Conservation (phyloP, 2,888 invertebrate genomes). For the Eurytoma californica region DNA sequence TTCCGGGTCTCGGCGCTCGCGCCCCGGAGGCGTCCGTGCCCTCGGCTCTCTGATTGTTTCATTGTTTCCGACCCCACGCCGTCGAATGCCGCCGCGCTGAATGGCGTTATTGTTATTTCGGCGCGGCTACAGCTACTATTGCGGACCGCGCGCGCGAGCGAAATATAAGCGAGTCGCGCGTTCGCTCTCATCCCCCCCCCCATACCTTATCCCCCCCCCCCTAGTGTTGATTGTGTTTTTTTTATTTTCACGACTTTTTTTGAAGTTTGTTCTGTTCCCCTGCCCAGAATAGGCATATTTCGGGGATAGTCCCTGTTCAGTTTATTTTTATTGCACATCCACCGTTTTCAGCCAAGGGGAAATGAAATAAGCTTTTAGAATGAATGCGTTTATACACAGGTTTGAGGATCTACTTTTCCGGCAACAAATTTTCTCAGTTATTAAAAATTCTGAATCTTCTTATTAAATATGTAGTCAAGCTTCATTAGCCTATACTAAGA, state of each 20-base stretch:
- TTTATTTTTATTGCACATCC: background rate
- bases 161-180: background rate
- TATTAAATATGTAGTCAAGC: too few relatives aligned
- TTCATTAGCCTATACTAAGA: too few relatives aligned
- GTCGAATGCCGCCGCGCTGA: constrained; percentile 70
- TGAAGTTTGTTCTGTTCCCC: background rate
- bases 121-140: constrained; percentile 65
- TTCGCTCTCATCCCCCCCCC: too few relatives aligned
- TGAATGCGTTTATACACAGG: too few relatives aligned
- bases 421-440: too few relatives aligned
- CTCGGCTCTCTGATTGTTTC: constrained; percentile 69
- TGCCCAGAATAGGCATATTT: background rate
- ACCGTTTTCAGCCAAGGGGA: too few relatives aligned
- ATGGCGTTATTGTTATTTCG: constrained; percentile 71
- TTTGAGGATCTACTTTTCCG: too few relatives aligned
- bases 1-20: constrained; percentile 63
- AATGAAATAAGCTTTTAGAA: too few relatives aligned
- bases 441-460: too few relatives aligned
- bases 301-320: background rate
- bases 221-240: background rate
- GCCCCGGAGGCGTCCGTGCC: constrained; percentile 61
- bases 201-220: constrained; percentile 3
- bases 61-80: constrained; percentile 72
- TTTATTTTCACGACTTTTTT: background rate
- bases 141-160: background rate